phyloP scores from a whole-genome alignment of 1,140 invertebrate genomes.

The Contarinia nasturtii region DNA sequence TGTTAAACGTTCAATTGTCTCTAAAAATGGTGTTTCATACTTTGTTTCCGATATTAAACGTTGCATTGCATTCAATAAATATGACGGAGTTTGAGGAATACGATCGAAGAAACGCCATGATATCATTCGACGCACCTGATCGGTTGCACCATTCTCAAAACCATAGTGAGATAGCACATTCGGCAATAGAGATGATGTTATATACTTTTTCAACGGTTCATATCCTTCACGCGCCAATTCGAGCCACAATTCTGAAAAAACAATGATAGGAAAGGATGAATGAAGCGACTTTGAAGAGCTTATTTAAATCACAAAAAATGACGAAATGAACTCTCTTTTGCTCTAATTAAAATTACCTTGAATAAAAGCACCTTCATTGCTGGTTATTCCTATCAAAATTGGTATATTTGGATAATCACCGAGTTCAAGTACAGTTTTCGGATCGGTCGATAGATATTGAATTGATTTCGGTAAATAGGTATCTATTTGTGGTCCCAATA shows the following conservation, averaged over 20 bases:
- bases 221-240: conserved; percentile 28
- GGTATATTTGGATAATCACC: conserved; percentile 27
- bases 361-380: conserved; percentile 34
- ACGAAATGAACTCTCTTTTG: too few species aligned
- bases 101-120: conserved; percentile 28
- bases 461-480: conserved; percentile 30
- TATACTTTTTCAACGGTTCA: conserved; percentile 25
- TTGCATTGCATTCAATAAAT: conserved; percentile 15
- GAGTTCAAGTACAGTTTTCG: conserved; percentile 24
- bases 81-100: conserved; percentile 5
- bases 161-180: conserved; percentile 23
- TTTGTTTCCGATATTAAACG: conserved; percentile 16
- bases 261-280: neutral
- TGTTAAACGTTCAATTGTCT: conserved; percentile 12
- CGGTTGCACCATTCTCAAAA: conserved; percentile 10
- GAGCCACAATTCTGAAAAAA: conserved; percentile 24
- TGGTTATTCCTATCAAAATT: conserved; percentile 35
- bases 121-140: conserved; percentile 23
- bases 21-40: conserved; percentile 18
- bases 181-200: conserved; percentile 27
- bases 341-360: too few species aligned
- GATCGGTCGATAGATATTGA: conserved; percentile 31
- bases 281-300: neutral
- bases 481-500: conserved; percentile 35
- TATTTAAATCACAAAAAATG: too few species aligned